These are phyloP conservation scores for Mercenaria mercenaria DNA, from an alignment of 1,140 invertebrate genomes.

Conservation along the genomic window DNA sequence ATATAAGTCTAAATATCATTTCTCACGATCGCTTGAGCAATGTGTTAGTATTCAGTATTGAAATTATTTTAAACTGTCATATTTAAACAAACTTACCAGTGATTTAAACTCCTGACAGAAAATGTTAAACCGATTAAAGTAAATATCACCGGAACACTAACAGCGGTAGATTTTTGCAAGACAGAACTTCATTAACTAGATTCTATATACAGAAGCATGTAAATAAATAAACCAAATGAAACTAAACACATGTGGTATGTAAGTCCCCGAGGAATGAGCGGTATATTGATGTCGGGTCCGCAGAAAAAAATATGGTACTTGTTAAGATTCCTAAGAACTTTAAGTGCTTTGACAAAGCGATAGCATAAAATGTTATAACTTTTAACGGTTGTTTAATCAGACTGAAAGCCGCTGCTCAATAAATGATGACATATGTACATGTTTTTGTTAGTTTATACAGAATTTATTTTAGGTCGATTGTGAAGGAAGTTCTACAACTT, in stretches of 20 bases:
- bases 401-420: too few species aligned
- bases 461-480: too few species aligned
- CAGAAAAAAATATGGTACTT: neutral
- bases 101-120: neutral
- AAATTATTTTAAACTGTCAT: neutral
- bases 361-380: neutral
- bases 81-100: neutral
- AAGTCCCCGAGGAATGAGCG: neutral
- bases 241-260: conserved; percentile 2
- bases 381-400: too few species aligned
- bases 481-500: too few species aligned
- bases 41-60: too few species aligned
- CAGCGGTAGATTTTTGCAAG: neutral
- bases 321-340: neutral
- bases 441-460: too few species aligned
- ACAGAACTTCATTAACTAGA: neutral
- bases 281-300: neutral
- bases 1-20: too few species aligned
- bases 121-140: neutral
- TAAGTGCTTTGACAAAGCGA: neutral
- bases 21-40: too few species aligned
- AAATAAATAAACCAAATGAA: neutral
- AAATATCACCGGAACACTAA: neutral
- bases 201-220: neutral
- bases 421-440: too few species aligned